Conservation (phyloP, 2,113 vertebrate species). For the Tenrec ecaudatus region DNA sequence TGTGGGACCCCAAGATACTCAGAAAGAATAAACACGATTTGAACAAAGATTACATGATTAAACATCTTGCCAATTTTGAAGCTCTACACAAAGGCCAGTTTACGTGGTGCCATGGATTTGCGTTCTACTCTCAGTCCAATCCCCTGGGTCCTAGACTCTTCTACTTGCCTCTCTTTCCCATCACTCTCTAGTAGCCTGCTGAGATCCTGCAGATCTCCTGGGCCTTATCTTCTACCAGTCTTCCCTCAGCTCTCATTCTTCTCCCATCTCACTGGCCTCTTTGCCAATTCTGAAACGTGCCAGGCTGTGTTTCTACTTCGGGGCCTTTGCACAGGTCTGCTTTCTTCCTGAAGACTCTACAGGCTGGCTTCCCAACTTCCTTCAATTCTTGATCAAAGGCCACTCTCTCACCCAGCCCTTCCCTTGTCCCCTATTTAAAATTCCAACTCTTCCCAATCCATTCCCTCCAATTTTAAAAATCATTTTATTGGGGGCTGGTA, state of each 20-base stretch:
- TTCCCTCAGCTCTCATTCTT: background rate
- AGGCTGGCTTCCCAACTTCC: background rate
- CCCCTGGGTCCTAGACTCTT: background rate
- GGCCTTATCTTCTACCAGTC: background rate
- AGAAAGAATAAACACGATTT: background rate
- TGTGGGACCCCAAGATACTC: background rate
- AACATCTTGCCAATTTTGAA: slow-evolving; percentile 3
- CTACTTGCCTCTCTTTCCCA: background rate
- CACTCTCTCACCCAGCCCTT: background rate
- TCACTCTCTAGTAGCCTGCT: background rate
- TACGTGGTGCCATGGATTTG: background rate
- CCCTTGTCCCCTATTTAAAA: slow-evolving; percentile 43
- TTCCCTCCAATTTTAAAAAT: background rate
- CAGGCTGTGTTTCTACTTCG: background rate
- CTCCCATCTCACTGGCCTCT: background rate
- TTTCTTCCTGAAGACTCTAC: background rate
- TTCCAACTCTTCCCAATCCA: background rate
- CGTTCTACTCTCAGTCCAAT: background rate
- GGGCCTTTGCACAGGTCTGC: background rate
- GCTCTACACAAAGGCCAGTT: background rate
- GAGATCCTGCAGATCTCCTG: background rate
- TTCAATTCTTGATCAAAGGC: background rate
- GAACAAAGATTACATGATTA: background rate
- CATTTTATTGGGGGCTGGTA: too few species aligned
- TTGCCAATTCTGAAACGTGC: background rate